Conservation (phyloP, 2,797 vertebrate species). For the Heliangelus exortis region DNA sequence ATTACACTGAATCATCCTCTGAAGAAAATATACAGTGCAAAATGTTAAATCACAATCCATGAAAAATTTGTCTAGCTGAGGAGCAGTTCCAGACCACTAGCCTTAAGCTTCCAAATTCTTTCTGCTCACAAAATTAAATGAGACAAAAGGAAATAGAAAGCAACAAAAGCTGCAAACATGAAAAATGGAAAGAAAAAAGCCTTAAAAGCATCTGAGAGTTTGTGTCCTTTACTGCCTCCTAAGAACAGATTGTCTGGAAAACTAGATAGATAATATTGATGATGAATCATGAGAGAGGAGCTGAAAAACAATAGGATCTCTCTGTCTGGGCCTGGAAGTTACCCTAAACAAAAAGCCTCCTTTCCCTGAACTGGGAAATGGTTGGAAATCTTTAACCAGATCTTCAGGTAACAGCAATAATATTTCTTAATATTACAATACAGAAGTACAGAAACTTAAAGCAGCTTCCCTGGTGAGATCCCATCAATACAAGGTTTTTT, state of each 20-base stretch:
- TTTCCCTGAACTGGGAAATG: neutral
- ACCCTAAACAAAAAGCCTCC: neutral
- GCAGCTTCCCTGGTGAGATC: neutral
- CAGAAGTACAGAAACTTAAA: neutral
- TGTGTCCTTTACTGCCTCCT: neutral
- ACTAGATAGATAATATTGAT: neutral
- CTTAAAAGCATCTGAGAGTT: neutral
- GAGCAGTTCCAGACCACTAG: slow-evolving; percentile 16
- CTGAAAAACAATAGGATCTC: neutral
- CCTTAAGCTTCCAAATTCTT: slow-evolving; percentile 5
- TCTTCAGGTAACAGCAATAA: neutral
- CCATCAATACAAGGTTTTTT: neutral
- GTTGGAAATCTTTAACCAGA: neutral
- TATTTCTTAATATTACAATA: neutral
- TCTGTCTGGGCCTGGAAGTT: neutral
- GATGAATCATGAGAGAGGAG: neutral
- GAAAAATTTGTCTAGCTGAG: slow-evolving; percentile 17
- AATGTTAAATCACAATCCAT: slow-evolving; percentile 11
- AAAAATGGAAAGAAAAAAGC: neutral
- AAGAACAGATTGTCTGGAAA: neutral
- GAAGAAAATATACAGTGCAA: neutral
- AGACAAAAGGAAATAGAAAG: neutral
- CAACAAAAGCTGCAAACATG: neutral
- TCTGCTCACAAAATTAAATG: neutral
- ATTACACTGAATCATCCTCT: neutral